Base-by-base conservation (phyloP, 2,113 vertebrate genomes). In the Trachemys scripta region DNA sequence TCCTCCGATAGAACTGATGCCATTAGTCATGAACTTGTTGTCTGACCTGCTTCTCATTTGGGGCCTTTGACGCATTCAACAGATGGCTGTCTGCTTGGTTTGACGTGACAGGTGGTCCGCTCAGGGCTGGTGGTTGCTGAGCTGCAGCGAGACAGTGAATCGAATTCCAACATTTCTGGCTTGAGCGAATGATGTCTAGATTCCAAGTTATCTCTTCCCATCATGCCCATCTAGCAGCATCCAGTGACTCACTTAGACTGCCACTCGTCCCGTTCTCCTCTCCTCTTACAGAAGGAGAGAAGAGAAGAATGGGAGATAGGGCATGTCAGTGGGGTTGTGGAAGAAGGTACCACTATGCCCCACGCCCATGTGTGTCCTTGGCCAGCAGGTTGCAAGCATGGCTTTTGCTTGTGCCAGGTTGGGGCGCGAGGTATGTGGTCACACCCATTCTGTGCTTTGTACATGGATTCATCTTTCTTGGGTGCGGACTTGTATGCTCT, bases 321-420 rank as follows among this genome's bases (percentile, higher is more conserved):
- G 4, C 3, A 47, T 42, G 65, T 56, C 78, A 35, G 25, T 1
- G 51, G 80, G 31, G 31, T 35, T 42, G 2, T 8, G 80, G 84
- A 20, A 29, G 87, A 4, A 75, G 24, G 24, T 24, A 35, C 8
- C 25, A 1, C 47, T 45, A 22, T 31, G 11, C 3, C 45, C 11
- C 51, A 13, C 38, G 11, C 3, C 45, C 11, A 8, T 13, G 0
- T 10, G 8, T 49, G 24, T 1, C 2, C 50, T n/a, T n/a, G 3
- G 0, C 29, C 31, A 7, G 59, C 59, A 16, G 29, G 59, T 62
- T 35, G 12, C 59, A 20, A 75, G n/a, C 14, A 8, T 35, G n/a
- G 69, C 59, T 62, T 69, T n/a, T 19, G 62, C 38, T 42, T 76
- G 72, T 45, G 17, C 42, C 42, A 45, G n/a, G 10, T 45, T 45